Conservation (phyloP, 2,888 invertebrate genomes). For the Heliconius ethilla region DNA sequence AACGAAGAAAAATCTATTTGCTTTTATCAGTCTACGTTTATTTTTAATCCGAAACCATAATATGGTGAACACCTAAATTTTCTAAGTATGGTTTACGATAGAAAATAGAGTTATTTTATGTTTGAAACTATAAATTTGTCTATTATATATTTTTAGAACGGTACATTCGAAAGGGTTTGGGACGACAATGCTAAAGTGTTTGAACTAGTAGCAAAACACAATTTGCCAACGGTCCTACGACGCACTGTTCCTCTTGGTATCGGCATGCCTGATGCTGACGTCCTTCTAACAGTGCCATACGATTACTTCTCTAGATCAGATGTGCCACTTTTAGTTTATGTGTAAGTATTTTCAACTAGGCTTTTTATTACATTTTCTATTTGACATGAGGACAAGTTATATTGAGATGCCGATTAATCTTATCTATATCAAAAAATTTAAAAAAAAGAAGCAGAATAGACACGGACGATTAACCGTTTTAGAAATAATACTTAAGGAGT, state of each 20-base stretch:
- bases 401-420: too few relatives aligned
- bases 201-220: conserved; percentile 71
- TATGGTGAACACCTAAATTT: too few relatives aligned
- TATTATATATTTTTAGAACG: conserved; percentile 58
- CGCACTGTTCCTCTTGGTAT: conserved; percentile 84
- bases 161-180: conserved; percentile 79
- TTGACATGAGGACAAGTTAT: too few relatives aligned
- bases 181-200: conserved; percentile 84
- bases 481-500: too few relatives aligned
- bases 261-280: conserved; percentile 86
- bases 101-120: not conserved
- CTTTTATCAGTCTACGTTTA: too few relatives aligned
- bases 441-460: too few relatives aligned
- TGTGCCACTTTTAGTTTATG: conserved; percentile 91
- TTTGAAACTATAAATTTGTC: not conserved
- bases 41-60: too few relatives aligned
- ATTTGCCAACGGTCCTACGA: conserved; percentile 83
- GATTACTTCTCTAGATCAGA: conserved; percentile 86
- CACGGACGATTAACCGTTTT: too few relatives aligned
- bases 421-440: too few relatives aligned
- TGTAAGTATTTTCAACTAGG: conserved; percentile 81
- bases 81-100: too few relatives aligned
- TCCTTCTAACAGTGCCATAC: conserved; percentile 87
- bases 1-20: not conserved
- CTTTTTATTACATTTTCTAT: too few relatives aligned